Evolutionary conservation across 2,888 invertebrate genomes (phyloP).

Genomic region (Tinea semifulvella): DNA sequence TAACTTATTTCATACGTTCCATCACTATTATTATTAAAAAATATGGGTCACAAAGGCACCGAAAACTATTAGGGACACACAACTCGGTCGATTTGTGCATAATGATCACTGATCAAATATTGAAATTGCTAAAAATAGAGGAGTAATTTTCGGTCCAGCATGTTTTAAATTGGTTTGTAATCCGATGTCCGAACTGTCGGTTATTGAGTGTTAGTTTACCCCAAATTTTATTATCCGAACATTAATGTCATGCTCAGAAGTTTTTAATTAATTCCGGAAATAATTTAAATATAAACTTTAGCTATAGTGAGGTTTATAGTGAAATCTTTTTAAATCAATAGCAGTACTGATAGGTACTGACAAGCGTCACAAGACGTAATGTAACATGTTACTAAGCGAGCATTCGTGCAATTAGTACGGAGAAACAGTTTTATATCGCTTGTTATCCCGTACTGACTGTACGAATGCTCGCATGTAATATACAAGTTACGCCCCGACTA

Average conservation of each 20-base stretch:
- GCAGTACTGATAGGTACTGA: too few relatives aligned
- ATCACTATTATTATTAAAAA: too few relatives aligned
- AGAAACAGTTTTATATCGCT: too few relatives aligned
- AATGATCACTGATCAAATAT: background rate
- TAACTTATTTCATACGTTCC: too few relatives aligned
- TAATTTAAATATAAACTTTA: background rate
- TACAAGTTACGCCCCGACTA: too few relatives aligned
- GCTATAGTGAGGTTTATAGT: background rate
- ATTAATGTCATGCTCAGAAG: background rate
- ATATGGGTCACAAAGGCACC: background rate
- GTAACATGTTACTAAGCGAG: too few relatives aligned
- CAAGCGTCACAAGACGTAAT: too few relatives aligned
- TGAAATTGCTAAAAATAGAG: background rate
- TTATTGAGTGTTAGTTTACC: background rate
- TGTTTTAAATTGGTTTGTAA: conserved; percentile 1
- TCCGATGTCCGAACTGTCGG: background rate
- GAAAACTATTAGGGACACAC: background rate
- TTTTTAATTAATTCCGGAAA: conserved; percentile 2
- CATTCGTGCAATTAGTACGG: too few relatives aligned
- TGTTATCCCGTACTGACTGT: too few relatives aligned
- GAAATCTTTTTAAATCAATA: too few relatives aligned
- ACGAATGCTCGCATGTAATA: too few relatives aligned
- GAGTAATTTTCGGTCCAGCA: background rate
- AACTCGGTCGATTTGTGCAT: background rate
- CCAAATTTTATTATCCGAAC: background rate